phyloP scores from a whole-genome alignment of 2,113 vertebrate genomes.

The Gymnobelideus leadbeateri region DNA sequence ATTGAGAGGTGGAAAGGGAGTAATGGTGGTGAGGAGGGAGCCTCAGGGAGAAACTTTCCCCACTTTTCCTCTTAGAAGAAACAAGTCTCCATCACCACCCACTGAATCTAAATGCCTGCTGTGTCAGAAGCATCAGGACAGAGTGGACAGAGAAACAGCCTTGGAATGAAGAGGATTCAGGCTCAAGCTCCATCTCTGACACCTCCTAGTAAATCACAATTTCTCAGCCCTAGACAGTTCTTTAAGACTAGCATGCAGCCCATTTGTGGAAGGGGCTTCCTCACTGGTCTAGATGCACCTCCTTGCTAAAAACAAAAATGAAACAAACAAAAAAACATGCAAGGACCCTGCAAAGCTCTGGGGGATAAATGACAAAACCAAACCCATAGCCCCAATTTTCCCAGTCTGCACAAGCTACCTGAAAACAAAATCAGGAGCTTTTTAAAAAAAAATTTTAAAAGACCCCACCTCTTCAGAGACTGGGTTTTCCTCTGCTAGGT shows the following conservation, averaged over 20 bases:
- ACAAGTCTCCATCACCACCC: neutral
- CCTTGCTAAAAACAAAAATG: too few relatives aligned
- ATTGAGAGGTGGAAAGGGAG: neutral
- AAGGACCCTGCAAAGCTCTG: too few relatives aligned
- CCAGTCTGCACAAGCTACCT: too few relatives aligned
- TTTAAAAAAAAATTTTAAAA: neutral
- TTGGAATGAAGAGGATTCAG: neutral
- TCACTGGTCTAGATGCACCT: neutral
- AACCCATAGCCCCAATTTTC: neutral
- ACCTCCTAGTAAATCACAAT: too few relatives aligned
- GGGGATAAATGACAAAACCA: neutral
- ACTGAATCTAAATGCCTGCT: too few relatives aligned
- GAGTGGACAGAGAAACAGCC: neutral
- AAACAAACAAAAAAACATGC: neutral
- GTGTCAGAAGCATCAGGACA: neutral
- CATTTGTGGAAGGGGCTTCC: neutral
- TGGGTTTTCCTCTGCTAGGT: neutral
- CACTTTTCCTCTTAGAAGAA: neutral
- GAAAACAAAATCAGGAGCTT: neutral
- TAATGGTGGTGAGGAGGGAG: neutral
- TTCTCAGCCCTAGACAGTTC: too few relatives aligned
- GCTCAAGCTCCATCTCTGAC: neutral
- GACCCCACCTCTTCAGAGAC: neutral
- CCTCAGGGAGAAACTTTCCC: neutral
- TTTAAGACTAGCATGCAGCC: too few relatives aligned